Conservation (phyloP, 2,113 vertebrate genomes). For the Okapia johnstoni region DNA sequence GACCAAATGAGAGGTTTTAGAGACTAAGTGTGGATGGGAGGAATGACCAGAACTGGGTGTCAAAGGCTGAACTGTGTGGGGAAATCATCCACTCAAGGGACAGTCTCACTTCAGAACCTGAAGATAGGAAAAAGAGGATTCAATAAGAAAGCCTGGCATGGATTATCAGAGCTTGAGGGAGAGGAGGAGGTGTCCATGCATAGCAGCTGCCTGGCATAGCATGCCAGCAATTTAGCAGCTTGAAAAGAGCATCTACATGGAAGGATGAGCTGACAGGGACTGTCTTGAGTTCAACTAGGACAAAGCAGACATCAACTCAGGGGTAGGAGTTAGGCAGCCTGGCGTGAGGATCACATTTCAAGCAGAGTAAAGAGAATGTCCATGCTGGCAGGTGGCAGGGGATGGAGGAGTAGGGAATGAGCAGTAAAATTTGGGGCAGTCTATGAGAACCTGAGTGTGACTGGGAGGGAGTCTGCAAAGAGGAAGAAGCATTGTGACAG, state of each 20-base stretch:
- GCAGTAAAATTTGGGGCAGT: neutral
- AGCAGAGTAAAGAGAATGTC: neutral
- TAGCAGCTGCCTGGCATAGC: neutral
- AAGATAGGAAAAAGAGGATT: neutral
- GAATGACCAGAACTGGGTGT: neutral
- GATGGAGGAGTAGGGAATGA: neutral
- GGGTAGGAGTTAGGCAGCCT: neutral
- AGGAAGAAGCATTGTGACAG: neutral
- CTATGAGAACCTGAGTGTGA: neutral
- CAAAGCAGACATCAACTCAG: neutral
- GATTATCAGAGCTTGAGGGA: neutral
- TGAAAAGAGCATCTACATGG: neutral
- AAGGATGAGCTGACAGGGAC: neutral
- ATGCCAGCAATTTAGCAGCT: neutral
- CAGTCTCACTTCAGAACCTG: neutral
- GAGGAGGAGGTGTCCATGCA: neutral
- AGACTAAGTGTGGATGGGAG: neutral
- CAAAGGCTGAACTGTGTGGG: neutral
- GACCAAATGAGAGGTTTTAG: neutral
- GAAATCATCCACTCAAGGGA: neutral
- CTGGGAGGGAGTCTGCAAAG: neutral
- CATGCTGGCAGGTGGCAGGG: neutral
- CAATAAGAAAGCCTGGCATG: neutral
- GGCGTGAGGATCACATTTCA: neutral
- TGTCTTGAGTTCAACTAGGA: neutral